These are phyloP conservation scores for Grammomys dolichurus DNA, from an alignment of 2,113 vertebrate genomes.

Conservation along the genomic window DNA sequence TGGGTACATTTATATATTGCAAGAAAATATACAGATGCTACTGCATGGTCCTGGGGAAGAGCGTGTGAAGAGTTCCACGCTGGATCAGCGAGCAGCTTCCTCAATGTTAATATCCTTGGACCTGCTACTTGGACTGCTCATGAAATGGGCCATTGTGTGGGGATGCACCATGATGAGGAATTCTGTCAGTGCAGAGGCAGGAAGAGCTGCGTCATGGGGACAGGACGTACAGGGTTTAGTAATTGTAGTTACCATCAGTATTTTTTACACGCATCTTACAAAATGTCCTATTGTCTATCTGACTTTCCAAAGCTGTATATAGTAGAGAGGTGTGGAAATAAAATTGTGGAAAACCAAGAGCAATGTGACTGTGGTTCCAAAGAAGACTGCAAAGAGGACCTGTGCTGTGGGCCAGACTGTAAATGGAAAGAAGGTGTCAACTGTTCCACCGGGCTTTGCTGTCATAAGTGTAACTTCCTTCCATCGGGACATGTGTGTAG, in stretches of 20 bases:
- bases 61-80: not conserved
- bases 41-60: not conserved
- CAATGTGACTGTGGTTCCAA: slow-evolving; percentile 69
- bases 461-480: not conserved
- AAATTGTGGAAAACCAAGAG: slow-evolving; percentile 59
- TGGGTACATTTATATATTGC: slow-evolving; percentile 60
- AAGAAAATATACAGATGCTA: rapidly evolving
- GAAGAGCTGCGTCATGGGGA: slow-evolving; percentile 38
- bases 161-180: not conserved
- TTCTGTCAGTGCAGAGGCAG: slow-evolving; percentile 7
- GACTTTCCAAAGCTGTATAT: not conserved
- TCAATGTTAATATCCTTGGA: rapidly evolving
- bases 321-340: slow-evolving; percentile 70
- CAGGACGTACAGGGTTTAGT: slow-evolving; percentile 39
- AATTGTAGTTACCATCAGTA: slow-evolving; percentile 70
- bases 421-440: not conserved
- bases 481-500: slow-evolving; percentile 61
- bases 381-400: not conserved
- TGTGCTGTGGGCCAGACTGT: slow-evolving; percentile 49
- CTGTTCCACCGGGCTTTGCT: slow-evolving; percentile 69
- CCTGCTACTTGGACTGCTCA: slow-evolving; percentile 63
- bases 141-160: slow-evolving; percentile 70
- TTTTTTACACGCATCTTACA: rapidly evolving
- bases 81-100: not conserved
- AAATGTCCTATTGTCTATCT: slow-evolving; percentile 41